These are phyloP conservation scores for Chloebia gouldiae DNA, from an alignment of 2,113 vertebrate species.

Conservation along the genomic window DNA sequence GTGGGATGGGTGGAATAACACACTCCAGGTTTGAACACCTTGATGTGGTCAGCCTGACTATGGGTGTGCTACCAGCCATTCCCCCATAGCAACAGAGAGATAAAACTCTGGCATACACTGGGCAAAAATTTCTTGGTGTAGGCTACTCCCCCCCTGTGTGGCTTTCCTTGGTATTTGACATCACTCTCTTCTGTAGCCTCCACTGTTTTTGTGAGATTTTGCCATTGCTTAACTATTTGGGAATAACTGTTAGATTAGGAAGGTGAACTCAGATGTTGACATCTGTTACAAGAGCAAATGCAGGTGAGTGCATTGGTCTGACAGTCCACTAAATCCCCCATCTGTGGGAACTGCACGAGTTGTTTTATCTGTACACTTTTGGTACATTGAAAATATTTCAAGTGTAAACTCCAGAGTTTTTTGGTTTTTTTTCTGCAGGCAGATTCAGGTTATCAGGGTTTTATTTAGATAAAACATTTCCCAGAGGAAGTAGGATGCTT, in stretches of 20 bases:
- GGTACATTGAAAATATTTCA: background rate
- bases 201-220: background rate
- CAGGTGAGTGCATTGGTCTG: background rate
- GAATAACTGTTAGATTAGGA: background rate
- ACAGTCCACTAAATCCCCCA: background rate
- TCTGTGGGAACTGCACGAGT: no score
- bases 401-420: background rate
- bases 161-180: background rate
- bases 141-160: rapidly evolving
- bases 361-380: background rate
- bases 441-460: background rate
- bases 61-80: rapidly evolving
- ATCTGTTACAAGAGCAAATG: background rate
- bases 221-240: background rate
- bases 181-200: background rate
- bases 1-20: background rate
- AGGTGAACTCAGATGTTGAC: background rate
- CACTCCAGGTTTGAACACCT: background rate
- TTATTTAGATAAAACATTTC: background rate
- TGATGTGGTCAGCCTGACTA: background rate
- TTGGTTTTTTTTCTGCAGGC: background rate
- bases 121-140: background rate
- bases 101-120: background rate
- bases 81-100: rapidly evolving
- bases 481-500: background rate